A percentile compares a stretch with the other conserved stretches of the same genome.
Conservation (phyloP, 2,797 vertebrate species). For the Phalanger gymnotis region DNA sequence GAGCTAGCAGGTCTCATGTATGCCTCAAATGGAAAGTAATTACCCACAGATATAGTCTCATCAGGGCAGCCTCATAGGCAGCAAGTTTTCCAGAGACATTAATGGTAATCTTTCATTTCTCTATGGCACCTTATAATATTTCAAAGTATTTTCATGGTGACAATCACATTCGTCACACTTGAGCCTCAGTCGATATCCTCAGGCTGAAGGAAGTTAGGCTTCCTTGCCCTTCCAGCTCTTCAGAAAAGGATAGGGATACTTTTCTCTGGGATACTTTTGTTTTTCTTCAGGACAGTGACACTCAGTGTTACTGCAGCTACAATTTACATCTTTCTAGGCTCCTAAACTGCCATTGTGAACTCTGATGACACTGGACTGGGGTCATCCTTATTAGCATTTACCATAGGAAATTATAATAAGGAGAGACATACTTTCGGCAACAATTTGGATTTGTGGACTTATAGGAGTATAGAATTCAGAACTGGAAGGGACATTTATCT, state of each 20-base stretch:
- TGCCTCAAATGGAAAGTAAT: background rate
- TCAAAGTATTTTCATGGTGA: background rate
- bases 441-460: background rate
- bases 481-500: background rate
- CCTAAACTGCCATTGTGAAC: background rate
- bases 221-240: background rate
- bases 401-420: background rate
- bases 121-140: background rate
- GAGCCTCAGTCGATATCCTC: background rate
- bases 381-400: background rate
- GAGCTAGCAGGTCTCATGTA: background rate
- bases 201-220: background rate
- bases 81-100: background rate
- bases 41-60: background rate
- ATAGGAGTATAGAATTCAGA: background rate
- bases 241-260: background rate
- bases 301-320: background rate
- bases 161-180: background rate
- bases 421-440: background rate
- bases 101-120: background rate
- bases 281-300: background rate
- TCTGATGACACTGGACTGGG: background rate
- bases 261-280: background rate
- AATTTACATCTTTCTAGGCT: background rate
- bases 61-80: background rate